These are phyloP conservation scores for Hormaphis cornu DNA, from an alignment of 1,140 invertebrate species.

Conservation along the genomic window DNA sequence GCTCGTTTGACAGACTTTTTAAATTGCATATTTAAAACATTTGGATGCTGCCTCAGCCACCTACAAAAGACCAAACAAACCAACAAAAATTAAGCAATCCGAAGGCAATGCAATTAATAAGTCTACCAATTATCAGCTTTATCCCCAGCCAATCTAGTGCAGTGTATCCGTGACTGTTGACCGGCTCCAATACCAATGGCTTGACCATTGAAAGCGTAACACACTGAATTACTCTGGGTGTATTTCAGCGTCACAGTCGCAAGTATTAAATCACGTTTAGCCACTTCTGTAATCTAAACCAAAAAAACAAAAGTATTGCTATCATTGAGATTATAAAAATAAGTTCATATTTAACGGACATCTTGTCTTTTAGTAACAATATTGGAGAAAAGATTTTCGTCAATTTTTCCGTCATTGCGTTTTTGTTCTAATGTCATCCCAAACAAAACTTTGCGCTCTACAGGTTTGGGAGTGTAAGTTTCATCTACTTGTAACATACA, in stretches of 20 bases:
- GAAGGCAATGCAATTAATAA: background rate
- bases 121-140: constrained; percentile 91
- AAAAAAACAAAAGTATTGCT: constrained; percentile 3
- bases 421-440: constrained; percentile 86
- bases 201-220: constrained; percentile 83
- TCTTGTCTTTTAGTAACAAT: constrained; percentile 65
- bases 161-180: constrained; percentile 95
- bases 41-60: constrained; percentile 89
- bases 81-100: background rate
- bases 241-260: constrained; percentile 96
- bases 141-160: constrained; percentile 89
- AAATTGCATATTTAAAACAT: constrained; percentile 76
- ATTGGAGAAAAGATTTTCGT: constrained; percentile 69
- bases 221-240: constrained; percentile 95
- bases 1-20: constrained; percentile 81
- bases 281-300: constrained; percentile 56
- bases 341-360: constrained; percentile 39
- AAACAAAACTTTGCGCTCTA: constrained; percentile 81
- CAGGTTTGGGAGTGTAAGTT: constrained; percentile 64
- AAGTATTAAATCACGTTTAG: constrained; percentile 82
- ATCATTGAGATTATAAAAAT: background rate
- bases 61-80: constrained; percentile 34
- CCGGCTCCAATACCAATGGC: constrained; percentile 95
- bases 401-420: constrained; percentile 81
- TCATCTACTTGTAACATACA: constrained; percentile 91